Evolutionary conservation across 2,113 vertebrate species (phyloP), one percentile per base, ranked within the genome.

Genomic region (Spheniscus mendiculus): DNA sequence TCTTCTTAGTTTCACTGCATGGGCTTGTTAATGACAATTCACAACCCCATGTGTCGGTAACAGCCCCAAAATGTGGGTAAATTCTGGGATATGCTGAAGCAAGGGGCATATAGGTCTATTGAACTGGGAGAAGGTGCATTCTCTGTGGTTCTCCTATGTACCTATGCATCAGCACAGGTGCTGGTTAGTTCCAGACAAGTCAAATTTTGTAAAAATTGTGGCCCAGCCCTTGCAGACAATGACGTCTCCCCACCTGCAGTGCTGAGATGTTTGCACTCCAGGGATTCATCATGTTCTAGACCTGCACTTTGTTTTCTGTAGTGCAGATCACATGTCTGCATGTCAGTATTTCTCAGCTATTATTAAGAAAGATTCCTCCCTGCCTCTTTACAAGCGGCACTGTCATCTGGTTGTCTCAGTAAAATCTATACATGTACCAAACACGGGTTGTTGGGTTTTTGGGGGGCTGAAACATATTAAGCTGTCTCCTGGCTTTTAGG

Each of bases 21-120:
- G 27, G 16, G 8, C 69, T 87, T 91, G 30, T 65, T 52, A 77
- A 45, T 66, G 40, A 78, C 12, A 25, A 7, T 14, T 89, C 72
- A 49, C 36, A 72, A 47, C 6, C 22, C 23, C 47, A 30, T 1
- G 3, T 78, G n/a, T 56, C 0, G 0, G 2, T 84, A 83, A 66
- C 14, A 47, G 27, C 47, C 50, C 16, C n/a, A 30, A 85, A 73
- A n/a, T 4, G 4, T 7, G 5, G 16, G 20, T 82, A 50, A 83
- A 67, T 67, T 59, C 52, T 52, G 34, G 52, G 30, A 45, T 78
- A 15, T 30, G 14, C 19, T 87, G 65, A 63, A 89, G 30, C 29
- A 82, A 40, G 12, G 16, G 79, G n/a, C 59, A 19, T 56, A 9
- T 12, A n/a, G 4, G 3, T 53, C n/a, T 74, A 3, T 13, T 59